Base-by-base conservation (phyloP, 2,113 vertebrate species). In the Lamprotornis superbus region DNA sequence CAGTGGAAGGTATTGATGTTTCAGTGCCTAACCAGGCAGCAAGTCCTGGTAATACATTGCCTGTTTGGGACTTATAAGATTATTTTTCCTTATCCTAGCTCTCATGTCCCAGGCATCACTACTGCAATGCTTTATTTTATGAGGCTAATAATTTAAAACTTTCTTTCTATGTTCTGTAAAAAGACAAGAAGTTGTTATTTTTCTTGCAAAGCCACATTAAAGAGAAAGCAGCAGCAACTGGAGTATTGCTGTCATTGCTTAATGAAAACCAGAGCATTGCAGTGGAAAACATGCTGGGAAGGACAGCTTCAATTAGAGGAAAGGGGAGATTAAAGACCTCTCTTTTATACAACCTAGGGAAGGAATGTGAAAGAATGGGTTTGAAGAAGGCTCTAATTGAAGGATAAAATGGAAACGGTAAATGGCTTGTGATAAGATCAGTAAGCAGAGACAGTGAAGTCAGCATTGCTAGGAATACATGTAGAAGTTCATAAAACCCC, bases 361-460 rank as follows among this genome's bases (percentile, higher is more conserved):
- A 82, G n/a, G 88, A 86, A 95, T 81, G 81, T 87, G 69, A 88
- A 86, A 83, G 76, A 92, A 81, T 92, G 71, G 68, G 59, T 87
- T 94, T 94, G 65, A 97, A 97, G 84, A 91, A 82, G 53, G 56
- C 9, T 80, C 94, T 96, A 96, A 89, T 95, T 95, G 95, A 96
- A 95, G 75, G 52, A 83, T 85, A 83, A 93, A 96, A 56, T 82
- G 87, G 87, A 94, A 93, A 90, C 0, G 1, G 76, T 93, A 91
- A 95, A 85, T 64, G 92, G 79, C 57, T 93, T 96, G 65, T 1
- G 55, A 85, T 73, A 94, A 95, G 70, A 93, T 90, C 96, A 74
- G 82, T 76, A 86, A 61, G 81, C 76, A 81, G 47, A 93, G 73
- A 74, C 55, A 73, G 52, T 64, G 56, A 85, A 94, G 90, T 61